Conservation (phyloP, 2,797 vertebrate species). For the Gouania willdenowi region DNA sequence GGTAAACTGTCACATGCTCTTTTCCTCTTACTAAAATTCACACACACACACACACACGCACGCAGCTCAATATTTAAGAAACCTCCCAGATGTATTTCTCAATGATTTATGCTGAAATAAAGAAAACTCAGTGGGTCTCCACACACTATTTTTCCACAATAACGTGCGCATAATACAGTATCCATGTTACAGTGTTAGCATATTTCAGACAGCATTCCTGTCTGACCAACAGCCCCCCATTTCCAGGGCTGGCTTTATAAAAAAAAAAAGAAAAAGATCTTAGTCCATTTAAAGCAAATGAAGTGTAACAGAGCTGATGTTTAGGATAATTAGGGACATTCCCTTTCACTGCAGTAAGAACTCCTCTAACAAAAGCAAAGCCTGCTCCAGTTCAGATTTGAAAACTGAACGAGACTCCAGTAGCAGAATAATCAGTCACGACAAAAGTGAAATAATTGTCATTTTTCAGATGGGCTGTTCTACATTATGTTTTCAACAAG, state of each 20-base stretch:
- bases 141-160: not conserved
- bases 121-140: not conserved
- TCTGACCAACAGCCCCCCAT: too few species aligned
- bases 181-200: not conserved
- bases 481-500: too few species aligned
- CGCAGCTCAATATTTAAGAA: slow-evolving; percentile 30
- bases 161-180: too few species aligned
- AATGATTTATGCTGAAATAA: not conserved
- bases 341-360: slow-evolving; percentile 15
- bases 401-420: too few species aligned
- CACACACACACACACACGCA: not conserved
- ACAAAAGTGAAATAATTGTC: too few species aligned
- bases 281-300: slow-evolving; percentile 29
- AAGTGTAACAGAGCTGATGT: slow-evolving; percentile 46
- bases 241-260: not conserved
- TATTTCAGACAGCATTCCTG: not conserved
- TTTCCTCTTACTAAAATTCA: not conserved
- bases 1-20: not conserved
- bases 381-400: slow-evolving; percentile 17
- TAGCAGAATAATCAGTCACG: too few species aligned
- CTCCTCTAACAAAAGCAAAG: slow-evolving; percentile 30
- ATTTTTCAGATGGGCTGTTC: too few species aligned
- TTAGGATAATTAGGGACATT: slow-evolving; percentile 58
- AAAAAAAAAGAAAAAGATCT: too few species aligned
- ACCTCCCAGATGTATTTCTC: slow-evolving; percentile 1